Evolutionary conservation across 2,888 invertebrate species (phyloP).

Genomic region (Tinea pellionella): DNA sequence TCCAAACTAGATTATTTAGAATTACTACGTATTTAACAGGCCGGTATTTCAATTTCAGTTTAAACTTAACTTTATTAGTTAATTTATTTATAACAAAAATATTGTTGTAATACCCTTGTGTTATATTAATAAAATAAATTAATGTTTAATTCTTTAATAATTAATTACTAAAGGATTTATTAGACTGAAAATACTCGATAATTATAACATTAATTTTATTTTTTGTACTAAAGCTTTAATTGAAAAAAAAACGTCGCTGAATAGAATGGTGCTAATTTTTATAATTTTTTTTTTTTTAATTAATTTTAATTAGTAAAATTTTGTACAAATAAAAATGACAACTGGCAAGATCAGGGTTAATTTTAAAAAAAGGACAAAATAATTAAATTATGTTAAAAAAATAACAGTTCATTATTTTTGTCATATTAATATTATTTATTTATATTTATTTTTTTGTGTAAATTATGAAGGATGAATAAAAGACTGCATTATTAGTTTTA

Average conservation of each 20-base stretch:
- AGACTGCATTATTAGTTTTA: slow-evolving; percentile 30
- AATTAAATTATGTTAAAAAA: not conserved
- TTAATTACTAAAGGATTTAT: not conserved
- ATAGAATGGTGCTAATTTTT: slow-evolving; percentile 14
- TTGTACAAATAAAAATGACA: not conserved
- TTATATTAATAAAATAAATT: not conserved
- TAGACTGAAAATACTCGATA: not conserved
- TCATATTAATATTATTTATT: too few species aligned
- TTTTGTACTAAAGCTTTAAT: not conserved
- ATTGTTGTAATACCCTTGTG: not conserved
- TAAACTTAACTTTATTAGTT: too few species aligned
- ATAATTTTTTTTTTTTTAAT: slow-evolving; percentile 15
- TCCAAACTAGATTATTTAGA: slow-evolving; percentile 33
- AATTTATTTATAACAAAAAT: too few species aligned
- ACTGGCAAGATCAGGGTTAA: not conserved
- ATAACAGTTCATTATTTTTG: too few species aligned
- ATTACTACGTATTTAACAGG: not conserved
- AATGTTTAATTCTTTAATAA: not conserved
- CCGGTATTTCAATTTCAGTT: not conserved
- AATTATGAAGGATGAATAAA: slow-evolving; percentile 20
- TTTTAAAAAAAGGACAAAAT: not conserved
- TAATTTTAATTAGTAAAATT: slow-evolving; percentile 13
- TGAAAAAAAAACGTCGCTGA: not conserved
- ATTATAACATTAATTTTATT: not conserved
- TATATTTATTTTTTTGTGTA: not conserved